Evolutionary conservation across 2,888 invertebrate species (phyloP), one percentile per base, ranked within the genome.

Genomic region (Drosophila setosimentum): DNA sequence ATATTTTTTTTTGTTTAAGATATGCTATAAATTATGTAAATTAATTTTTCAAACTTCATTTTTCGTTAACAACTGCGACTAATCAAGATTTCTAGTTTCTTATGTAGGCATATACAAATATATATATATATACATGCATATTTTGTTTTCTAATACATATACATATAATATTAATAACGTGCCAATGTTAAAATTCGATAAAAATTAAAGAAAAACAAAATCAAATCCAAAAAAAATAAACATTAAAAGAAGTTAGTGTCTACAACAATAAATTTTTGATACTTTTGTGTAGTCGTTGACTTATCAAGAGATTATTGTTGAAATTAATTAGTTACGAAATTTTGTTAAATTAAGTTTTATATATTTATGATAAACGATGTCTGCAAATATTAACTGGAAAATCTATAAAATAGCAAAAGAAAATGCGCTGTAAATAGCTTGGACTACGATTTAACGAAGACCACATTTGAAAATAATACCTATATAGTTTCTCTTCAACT

Each of bases 161-260:
- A 60, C 29, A 67, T 62, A 68, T 49, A 83, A 70, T 83, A 78
- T 82, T 78, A 73, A 75, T 83, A 89, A 83, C 73, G 89, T 87
- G 89, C 87, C 87, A 89, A 87, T 87, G 89, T 87, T 83, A 76
- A 75, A 79, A 64, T 48, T 78, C 58, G 40, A 68, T 32, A 64
- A 66, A 73, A 53, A 27, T 27, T 29, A 55, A 35, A 65, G 49
- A 70, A 76, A 70, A 27, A 70, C 54, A 49, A 64, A 37, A n/a
- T n/a, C n/a, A n/a, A n/a, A n/a, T n/a, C n/a, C n/a, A n/a, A 61
- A 60, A 68, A 71, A 68, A 68, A 67, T 68, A 11, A 16, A 45
- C 45, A 45, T 35, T 64, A 57, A 55, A 62, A 33, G 35, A 61
- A 69, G 63, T 63, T 58, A 55, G 67, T 67, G 70, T 75, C 57